Percentiles rank a stretch among this genome's conserved stretches.
These are phyloP conservation scores for Sisor rabdophorus DNA, from an alignment of 2,113 vertebrate species.

Conservation along the genomic window DNA sequence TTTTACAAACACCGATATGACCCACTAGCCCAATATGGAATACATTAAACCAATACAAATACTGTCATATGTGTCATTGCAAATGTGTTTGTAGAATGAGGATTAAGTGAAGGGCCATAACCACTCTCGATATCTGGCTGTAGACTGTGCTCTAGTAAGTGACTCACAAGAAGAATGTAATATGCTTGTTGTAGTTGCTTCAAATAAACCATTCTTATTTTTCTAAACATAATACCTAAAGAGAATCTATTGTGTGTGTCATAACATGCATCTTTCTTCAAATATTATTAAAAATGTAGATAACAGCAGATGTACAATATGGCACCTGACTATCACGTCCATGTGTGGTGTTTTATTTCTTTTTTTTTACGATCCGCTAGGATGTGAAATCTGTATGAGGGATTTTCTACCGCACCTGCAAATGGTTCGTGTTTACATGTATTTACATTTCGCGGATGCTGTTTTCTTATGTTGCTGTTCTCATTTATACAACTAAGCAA, in stretches of 20 bases:
- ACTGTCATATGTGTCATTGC: constrained; percentile 59
- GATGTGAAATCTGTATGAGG: too few species aligned
- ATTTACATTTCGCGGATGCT: too few species aligned
- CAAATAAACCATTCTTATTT: constrained; percentile 77
- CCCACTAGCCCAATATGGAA: constrained; percentile 70
- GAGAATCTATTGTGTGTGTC: constrained; percentile 29
- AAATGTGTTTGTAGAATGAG: constrained; percentile 64
- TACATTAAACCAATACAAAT: constrained; percentile 61
- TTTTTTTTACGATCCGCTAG: too few species aligned
- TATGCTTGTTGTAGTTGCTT: constrained; percentile 69
- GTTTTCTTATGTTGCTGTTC: too few species aligned
- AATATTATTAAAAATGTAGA: not conserved
- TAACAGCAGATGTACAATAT: not conserved
- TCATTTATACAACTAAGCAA: too few species aligned
- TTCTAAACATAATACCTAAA: constrained; percentile 62
- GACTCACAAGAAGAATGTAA: constrained; percentile 61
- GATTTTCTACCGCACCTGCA: too few species aligned
- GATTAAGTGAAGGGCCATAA: constrained; percentile 54
- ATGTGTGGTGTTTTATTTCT: too few species aligned
- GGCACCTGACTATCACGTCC: too few species aligned
- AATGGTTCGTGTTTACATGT: too few species aligned
- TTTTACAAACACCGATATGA: constrained; percentile 62
- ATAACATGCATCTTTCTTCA: not conserved
- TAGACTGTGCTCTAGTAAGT: constrained; percentile 70
- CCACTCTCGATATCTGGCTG: constrained; percentile 69